Conservation (phyloP, 2,113 vertebrate species). For the Macroglossus sobrinus region DNA sequence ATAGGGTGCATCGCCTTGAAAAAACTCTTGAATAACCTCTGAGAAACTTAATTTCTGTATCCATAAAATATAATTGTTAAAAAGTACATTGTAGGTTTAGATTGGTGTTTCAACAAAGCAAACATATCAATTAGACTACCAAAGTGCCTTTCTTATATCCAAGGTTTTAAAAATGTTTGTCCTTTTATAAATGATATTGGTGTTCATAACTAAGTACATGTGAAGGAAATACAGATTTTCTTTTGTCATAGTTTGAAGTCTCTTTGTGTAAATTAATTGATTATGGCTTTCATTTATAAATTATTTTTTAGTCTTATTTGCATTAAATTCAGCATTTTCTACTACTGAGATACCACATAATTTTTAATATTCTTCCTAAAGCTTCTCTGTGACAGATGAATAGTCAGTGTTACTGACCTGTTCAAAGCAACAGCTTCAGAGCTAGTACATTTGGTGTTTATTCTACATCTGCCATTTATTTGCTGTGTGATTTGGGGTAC, state of each 20-base stretch:
- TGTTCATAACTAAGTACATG: not conserved
- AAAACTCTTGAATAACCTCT: not conserved
- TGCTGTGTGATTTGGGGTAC: not conserved
- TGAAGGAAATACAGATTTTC: not conserved
- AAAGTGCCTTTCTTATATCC: not conserved
- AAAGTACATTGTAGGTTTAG: not conserved
- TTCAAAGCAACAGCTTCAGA: not conserved
- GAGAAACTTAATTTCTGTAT: not conserved
- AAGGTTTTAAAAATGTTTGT: not conserved
- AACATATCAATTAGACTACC: not conserved
- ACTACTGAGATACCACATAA: not conserved
- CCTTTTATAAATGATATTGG: not conserved
- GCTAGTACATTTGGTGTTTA: not conserved
- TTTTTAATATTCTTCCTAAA: not conserved
- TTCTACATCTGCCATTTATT: not conserved
- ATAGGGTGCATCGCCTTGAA: not conserved
- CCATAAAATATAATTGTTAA: not conserved
- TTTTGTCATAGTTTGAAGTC: not conserved
- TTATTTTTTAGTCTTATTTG: not conserved
- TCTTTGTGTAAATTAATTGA: not conserved
- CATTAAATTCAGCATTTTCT: not conserved
- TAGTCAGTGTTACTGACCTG: not conserved
- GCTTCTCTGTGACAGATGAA: not conserved
- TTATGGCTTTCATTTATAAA: not conserved
- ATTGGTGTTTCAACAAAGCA: not conserved